Percentiles rank a stretch among this genome's conserved stretches.
phyloP scores from a whole-genome alignment of 2,888 invertebrate genomes.

The Campoplex capitator region DNA sequence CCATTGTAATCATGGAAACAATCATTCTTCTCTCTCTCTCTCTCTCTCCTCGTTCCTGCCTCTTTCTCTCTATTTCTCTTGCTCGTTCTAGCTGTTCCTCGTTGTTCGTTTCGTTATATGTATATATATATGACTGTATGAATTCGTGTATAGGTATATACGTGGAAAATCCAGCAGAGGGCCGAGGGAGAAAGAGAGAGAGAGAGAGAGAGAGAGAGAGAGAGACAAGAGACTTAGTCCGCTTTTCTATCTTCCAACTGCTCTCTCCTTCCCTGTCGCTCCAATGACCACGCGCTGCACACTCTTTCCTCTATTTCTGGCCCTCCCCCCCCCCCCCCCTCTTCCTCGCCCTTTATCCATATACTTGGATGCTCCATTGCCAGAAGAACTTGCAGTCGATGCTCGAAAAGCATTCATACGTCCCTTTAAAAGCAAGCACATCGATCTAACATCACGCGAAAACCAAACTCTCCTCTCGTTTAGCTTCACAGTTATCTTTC shows the following conservation, averaged over 20 bases:
- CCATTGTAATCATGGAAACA: slow-evolving; percentile 84
- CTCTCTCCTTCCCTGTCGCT: slow-evolving; percentile 63
- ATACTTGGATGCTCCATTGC: not conserved
- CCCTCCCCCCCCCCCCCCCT: slow-evolving; percentile 12
- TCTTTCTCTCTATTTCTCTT: slow-evolving; percentile 41
- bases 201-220: no score
- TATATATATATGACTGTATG: not conserved
- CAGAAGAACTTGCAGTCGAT: slow-evolving; percentile 11
- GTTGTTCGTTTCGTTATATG: slow-evolving; percentile 31
- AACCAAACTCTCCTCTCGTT: slow-evolving; percentile 55
- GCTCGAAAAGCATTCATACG: not conserved
- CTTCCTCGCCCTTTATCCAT: slow-evolving; percentile 29
- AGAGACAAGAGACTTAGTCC: slow-evolving; percentile 7
- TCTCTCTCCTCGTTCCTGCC: slow-evolving; percentile 70
- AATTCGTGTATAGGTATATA: not conserved
- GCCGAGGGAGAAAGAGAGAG: slow-evolving; percentile 15
- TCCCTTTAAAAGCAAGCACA: slow-evolving; percentile 16
- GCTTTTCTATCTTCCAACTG: slow-evolving; percentile 58
- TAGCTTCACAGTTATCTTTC: slow-evolving; percentile 38
- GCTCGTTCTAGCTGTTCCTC: slow-evolving; percentile 50
- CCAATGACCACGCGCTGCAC: slow-evolving; percentile 54
- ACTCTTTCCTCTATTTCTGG: slow-evolving; percentile 16
- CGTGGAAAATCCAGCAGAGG: slow-evolving; percentile 10
- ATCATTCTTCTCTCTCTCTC: slow-evolving; percentile 81
- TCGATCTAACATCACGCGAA: slow-evolving; percentile 46